A percentile compares a stretch with the other conserved stretches of the same genome.
Evolutionary conservation across 1,140 invertebrate species (phyloP).

Genomic region (Aculops lycopersici): DNA sequence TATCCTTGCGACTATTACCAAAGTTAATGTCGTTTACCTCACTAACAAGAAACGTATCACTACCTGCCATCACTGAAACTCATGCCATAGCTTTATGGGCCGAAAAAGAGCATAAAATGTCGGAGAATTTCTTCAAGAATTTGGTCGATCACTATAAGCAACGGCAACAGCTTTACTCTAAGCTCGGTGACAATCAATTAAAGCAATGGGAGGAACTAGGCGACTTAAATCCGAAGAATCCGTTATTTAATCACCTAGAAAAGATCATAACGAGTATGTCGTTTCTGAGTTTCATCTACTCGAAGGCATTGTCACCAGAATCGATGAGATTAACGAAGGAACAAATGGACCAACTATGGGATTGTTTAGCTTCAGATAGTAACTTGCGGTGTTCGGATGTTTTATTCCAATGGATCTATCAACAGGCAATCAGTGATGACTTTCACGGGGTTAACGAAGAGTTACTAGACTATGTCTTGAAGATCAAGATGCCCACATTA

Average conservation of each 20-base stretch:
- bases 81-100: slow-evolving; percentile 30
- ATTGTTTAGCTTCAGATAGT: slow-evolving; percentile 43
- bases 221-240: neutral
- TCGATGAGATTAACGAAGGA: slow-evolving; percentile 45
- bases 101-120: slow-evolving; percentile 55
- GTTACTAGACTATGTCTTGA: slow-evolving; percentile 49
- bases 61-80: slow-evolving; percentile 15
- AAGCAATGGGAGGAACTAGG: neutral
- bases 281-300: slow-evolving; percentile 67
- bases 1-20: slow-evolving; percentile 50
- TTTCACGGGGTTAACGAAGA: slow-evolving; percentile 45
- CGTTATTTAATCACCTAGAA: slow-evolving; percentile 42
- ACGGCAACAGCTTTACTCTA: neutral
- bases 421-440: slow-evolving; percentile 38
- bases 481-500: slow-evolving; percentile 53
- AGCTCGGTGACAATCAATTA: neutral
- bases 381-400: slow-evolving; percentile 63
- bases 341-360: slow-evolving; percentile 61
- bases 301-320: slow-evolving; percentile 52
- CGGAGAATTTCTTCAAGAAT: slow-evolving; percentile 65
- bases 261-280: slow-evolving; percentile 60
- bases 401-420: slow-evolving; percentile 58
- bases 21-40: slow-evolving; percentile 68
- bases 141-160: slow-evolving; percentile 18
- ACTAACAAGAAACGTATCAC: slow-evolving; percentile 26